These are phyloP conservation scores for Amorpha juglandis DNA, from an alignment of 2,888 invertebrate genomes.

Conservation along the genomic window DNA sequence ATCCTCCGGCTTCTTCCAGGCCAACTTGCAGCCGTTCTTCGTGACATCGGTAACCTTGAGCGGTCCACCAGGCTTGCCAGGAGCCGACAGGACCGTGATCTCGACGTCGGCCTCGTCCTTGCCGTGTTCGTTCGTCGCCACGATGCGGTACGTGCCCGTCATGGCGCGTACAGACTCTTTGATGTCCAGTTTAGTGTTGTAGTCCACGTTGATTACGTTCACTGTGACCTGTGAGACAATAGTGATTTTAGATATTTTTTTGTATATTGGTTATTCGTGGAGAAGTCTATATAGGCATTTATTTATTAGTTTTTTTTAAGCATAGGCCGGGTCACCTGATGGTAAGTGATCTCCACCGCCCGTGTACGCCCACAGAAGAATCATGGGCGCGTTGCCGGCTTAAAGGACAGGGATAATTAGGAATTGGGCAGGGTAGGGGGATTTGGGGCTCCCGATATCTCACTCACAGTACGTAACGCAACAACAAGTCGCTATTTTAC, in stretches of 20 bases:
- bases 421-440: too few species aligned
- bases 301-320: too few species aligned
- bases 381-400: too few species aligned
- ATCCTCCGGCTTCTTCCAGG: constrained; percentile 97
- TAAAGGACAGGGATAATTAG: too few species aligned
- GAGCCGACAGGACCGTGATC: constrained; percentile 93
- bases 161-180: constrained; percentile 91
- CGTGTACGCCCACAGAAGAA: too few species aligned
- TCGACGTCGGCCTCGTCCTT: constrained; percentile 97
- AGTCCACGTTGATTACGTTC: constrained; percentile 93
- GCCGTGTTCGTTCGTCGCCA: constrained; percentile 95
- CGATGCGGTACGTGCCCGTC: constrained; percentile 95
- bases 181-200: constrained; percentile 94
- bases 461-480: too few species aligned
- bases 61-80: constrained; percentile 94
- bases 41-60: constrained; percentile 94
- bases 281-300: too few species aligned
- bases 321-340: too few species aligned
- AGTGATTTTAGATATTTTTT: background rate
- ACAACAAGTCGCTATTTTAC: too few species aligned
- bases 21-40: constrained; percentile 94
- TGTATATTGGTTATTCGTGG: too few species aligned
- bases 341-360: too few species aligned
- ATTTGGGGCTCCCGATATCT: too few species aligned
- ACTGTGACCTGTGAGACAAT: constrained; percentile 81